phyloP scores from a whole-genome alignment of 2,888 invertebrate species.

The Litoditis marina region DNA sequence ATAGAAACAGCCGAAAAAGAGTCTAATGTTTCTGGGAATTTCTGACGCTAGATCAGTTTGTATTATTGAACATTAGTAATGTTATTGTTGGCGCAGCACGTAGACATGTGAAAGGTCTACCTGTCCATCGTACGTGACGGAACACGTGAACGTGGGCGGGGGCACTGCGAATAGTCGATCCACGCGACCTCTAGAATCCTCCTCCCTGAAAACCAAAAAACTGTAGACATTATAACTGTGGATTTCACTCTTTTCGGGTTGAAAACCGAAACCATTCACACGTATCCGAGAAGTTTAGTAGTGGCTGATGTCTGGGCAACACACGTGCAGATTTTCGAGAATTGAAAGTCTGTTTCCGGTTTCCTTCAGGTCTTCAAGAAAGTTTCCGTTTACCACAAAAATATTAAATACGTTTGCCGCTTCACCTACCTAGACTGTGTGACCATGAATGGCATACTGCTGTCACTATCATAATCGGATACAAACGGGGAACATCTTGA shows the following conservation, averaged over 20 bases:
- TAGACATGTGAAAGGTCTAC: too few relatives aligned
- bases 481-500: slow-evolving; percentile 30
- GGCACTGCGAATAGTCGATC: slow-evolving; percentile 41
- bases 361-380: neutral
- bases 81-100: too few relatives aligned
- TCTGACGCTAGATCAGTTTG: too few relatives aligned
- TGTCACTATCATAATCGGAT: slow-evolving; percentile 47
- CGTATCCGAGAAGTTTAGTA: too few relatives aligned
- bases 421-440: too few relatives aligned
- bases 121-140: slow-evolving; percentile 55
- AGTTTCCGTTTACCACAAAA: slow-evolving; percentile 8
- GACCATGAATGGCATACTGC: slow-evolving; percentile 37
- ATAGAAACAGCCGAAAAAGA: too few relatives aligned
- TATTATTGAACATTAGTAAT: too few relatives aligned
- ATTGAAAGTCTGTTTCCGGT: neutral
- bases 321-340: neutral
- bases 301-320: too few relatives aligned
- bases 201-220: slow-evolving; percentile 11
- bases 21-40: too few relatives aligned
- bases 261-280: too few relatives aligned
- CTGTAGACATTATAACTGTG: neutral
- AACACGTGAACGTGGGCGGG: slow-evolving; percentile 57
- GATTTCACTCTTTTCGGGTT: too few relatives aligned
- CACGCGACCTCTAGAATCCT: slow-evolving; percentile 47
- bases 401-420: too few relatives aligned